A percentile compares a stretch with the other conserved stretches of the same genome.
Evolutionary conservation across 2,888 invertebrate species (phyloP).

Genomic region (Pristionchus arcanus): DNA sequence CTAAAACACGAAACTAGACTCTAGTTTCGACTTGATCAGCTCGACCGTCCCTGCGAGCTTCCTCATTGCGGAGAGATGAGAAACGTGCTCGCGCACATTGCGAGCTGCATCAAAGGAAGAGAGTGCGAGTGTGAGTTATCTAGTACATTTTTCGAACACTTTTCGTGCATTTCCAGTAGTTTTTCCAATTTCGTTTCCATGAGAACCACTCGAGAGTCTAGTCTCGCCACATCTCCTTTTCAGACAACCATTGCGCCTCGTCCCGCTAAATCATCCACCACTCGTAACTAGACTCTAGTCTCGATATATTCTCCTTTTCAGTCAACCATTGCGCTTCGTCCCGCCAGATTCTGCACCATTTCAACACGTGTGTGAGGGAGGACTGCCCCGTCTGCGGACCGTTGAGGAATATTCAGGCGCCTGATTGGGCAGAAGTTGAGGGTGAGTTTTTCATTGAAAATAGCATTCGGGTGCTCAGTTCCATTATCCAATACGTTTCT

Average conservation of each 20-base stretch:
- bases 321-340: slow-evolving; percentile 95
- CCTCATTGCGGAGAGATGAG: too few relatives aligned
- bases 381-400: slow-evolving; percentile 98
- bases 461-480: too few relatives aligned
- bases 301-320: background rate
- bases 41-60: slow-evolving; percentile 90
- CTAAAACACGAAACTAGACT: too few relatives aligned
- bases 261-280: slow-evolving; percentile 89
- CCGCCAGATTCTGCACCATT: slow-evolving; percentile 96
- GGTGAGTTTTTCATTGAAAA: too few relatives aligned
- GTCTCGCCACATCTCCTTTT: background rate
- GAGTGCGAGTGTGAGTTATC: slow-evolving; percentile 77
- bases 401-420: slow-evolving; percentile 85
- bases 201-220: too few relatives aligned
- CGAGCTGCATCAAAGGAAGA: slow-evolving; percentile 91
- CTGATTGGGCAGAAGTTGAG: too few relatives aligned
- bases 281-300: too few relatives aligned
- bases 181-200: too few relatives aligned
- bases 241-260: slow-evolving; percentile 92
- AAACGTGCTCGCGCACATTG: slow-evolving; percentile 96
- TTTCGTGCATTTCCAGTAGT: too few relatives aligned
- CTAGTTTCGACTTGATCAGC: too few relatives aligned
- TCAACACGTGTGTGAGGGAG: slow-evolving; percentile 94
- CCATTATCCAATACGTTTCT: too few relatives aligned
- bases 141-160: too few relatives aligned